phyloP scores from a whole-genome alignment of 92 coral and sea anemone genomes.

The Porites cylindrica region DNA sequence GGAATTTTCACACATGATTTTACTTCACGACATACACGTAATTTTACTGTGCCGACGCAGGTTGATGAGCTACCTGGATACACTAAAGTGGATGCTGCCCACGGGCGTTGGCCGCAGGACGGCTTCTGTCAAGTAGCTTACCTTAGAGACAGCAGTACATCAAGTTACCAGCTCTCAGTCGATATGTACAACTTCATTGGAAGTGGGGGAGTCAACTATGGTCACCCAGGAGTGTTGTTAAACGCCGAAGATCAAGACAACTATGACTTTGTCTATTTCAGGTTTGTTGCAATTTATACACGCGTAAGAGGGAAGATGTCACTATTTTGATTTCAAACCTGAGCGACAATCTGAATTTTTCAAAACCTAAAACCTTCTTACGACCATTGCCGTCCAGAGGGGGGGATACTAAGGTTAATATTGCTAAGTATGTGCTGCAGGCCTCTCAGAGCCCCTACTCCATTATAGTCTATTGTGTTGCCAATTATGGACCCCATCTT shows the following conservation, averaged over 20 bases:
- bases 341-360: no score
- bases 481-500: no score
- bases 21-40: no score
- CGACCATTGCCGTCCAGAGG: no score
- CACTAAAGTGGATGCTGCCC: constrained; percentile 68
- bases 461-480: no score
- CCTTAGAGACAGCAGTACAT: not conserved
- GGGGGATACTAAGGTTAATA: no score
- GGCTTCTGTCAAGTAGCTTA: constrained; percentile 61
- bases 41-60: not conserved
- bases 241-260: constrained; percentile 65
- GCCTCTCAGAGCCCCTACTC: no score
- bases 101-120: constrained; percentile 66
- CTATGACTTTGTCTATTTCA: constrained; percentile 78
- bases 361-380: no score
- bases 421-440: no score
- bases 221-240: constrained; percentile 65
- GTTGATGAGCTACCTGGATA: constrained; percentile 29
- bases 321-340: not conserved
- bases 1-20: no score
- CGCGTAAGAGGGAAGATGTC: no score
- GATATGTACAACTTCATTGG: constrained; percentile 68
- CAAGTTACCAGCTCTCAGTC: constrained; percentile 41
- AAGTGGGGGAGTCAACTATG: constrained; percentile 39
- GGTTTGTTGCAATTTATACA: constrained; percentile 32